Conservation (phyloP, 2,888 invertebrate genomes). For the Drosophila subsilvestris region DNA sequence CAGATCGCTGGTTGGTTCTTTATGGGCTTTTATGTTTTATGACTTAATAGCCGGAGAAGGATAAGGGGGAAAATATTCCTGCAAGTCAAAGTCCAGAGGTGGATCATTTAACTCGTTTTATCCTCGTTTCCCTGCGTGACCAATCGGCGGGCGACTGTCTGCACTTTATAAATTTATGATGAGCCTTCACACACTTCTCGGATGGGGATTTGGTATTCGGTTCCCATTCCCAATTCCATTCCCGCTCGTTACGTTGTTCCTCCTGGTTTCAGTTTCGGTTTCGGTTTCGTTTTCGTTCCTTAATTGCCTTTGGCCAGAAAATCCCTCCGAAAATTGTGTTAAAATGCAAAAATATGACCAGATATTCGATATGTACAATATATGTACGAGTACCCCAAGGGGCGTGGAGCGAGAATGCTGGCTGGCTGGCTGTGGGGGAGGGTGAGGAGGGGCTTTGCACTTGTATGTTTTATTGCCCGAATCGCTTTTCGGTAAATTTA, state of each 20-base stretch:
- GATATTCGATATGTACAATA: slow-evolving; percentile 21
- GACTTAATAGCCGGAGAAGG: slow-evolving; percentile 33
- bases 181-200: slow-evolving; percentile 62
- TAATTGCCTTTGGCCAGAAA: slow-evolving; percentile 43
- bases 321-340: slow-evolving; percentile 43
- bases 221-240: not conserved
- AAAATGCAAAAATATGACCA: slow-evolving; percentile 57
- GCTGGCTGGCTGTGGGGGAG: not conserved
- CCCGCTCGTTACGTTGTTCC: not conserved
- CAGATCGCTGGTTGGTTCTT: slow-evolving; percentile 46
- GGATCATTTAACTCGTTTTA: slow-evolving; percentile 41
- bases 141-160: slow-evolving; percentile 45
- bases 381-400: not conserved
- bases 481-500: slow-evolving; percentile 75
- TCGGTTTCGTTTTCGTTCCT: slow-evolving; percentile 40
- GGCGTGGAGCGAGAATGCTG: not conserved
- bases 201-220: slow-evolving; percentile 19
- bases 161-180: slow-evolving; percentile 73
- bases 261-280: slow-evolving; percentile 1
- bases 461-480: slow-evolving; percentile 71
- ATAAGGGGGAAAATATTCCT: slow-evolving; percentile 20
- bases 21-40: slow-evolving; percentile 43
- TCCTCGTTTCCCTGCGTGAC: not conserved
- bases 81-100: slow-evolving; percentile 31
- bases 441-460: slow-evolving; percentile 44